phyloP scores from a whole-genome alignment of 2,888 invertebrate species.

The Erebia aethiops region DNA sequence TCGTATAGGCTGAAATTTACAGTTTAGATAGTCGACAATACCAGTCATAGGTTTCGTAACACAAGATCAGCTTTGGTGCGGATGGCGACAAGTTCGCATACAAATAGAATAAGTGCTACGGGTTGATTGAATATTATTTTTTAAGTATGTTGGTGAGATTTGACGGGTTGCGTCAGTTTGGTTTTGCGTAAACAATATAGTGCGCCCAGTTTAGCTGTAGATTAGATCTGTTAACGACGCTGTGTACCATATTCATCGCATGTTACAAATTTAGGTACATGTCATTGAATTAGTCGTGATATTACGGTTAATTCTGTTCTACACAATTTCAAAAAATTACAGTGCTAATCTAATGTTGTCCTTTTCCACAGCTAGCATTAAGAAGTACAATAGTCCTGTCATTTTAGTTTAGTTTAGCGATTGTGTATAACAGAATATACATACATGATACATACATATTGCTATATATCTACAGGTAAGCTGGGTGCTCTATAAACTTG shows the following conservation, averaged over 20 bases:
- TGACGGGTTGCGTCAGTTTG: conserved; percentile 65
- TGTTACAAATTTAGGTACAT: neutral
- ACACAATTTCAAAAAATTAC: too few species aligned
- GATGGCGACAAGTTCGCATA: conserved; percentile 33
- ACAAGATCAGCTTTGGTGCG: conserved; percentile 19
- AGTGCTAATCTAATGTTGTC: too few species aligned
- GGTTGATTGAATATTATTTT: conserved; percentile 52
- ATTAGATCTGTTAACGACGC: neutral
- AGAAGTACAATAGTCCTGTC: too few species aligned
- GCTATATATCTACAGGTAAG: neutral
- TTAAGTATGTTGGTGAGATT: conserved; percentile 73
- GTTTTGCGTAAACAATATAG: conserved; percentile 46
- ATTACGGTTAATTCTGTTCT: too few species aligned
- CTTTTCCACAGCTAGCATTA: too few species aligned
- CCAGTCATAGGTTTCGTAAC: conserved; percentile 6
- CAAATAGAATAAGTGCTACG: conserved; percentile 45
- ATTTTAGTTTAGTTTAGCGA: too few species aligned
- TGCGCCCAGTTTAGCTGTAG: neutral
- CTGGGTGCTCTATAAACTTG: conserved; percentile 68
- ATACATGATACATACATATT: neutral
- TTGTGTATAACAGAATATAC: too few species aligned
- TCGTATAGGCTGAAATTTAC: neutral
- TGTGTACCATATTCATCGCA: neutral
- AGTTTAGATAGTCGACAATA: neutral
- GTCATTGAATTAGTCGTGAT: neutral